These are phyloP conservation scores for Mesocricetus auratus DNA, from an alignment of 2,113 vertebrate genomes.

Conservation along the genomic window DNA sequence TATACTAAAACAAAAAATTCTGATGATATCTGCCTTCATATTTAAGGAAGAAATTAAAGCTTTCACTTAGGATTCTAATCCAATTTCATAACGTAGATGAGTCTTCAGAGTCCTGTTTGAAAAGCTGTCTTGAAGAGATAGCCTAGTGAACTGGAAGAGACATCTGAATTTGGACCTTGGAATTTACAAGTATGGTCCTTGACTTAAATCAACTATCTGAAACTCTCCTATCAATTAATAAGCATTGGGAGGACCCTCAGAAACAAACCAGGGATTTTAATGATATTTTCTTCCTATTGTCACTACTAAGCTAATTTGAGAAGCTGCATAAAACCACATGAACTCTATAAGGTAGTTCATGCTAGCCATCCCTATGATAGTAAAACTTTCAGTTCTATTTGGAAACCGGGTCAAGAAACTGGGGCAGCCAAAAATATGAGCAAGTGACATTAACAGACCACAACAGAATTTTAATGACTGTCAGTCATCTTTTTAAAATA, in stretches of 20 bases:
- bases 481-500: conserved; percentile 32
- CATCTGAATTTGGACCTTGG: background rate
- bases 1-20: background rate
- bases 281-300: background rate
- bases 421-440: background rate
- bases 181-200: background rate
- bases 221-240: background rate
- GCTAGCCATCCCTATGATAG: background rate
- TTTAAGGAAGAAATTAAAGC: background rate
- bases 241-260: background rate
- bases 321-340: background rate
- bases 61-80: background rate
- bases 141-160: background rate
- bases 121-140: background rate
- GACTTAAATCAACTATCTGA: background rate
- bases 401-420: background rate
- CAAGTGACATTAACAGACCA: background rate
- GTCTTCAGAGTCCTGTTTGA: background rate
- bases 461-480: conserved; percentile 5
- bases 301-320: background rate
- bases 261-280: background rate
- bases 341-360: background rate
- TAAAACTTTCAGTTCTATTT: background rate
- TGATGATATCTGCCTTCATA: background rate
- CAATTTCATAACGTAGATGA: background rate